Base-by-base conservation (phyloP, 2,888 invertebrate species). In the Lasioglossum lativentre region DNA sequence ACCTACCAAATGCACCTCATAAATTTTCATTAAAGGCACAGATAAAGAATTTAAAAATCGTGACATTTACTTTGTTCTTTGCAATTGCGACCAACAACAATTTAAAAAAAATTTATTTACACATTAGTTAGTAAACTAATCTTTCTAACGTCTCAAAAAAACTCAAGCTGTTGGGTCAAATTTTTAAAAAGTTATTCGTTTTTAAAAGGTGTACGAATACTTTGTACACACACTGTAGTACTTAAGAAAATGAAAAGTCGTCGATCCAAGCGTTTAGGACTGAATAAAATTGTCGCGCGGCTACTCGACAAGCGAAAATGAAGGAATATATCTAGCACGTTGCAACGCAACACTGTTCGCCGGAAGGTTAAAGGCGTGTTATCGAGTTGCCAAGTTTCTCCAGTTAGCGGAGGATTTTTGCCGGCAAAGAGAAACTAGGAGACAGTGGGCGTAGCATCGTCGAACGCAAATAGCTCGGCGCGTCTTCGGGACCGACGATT, bases 361-460 rank as follows among this genome's bases (percentile, higher is more conserved):
- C 66, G 34, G 66, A 27, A 75, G 42, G 12, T 56, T 19, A 30
- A 40, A 40, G 42, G 75, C 63, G 30, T 34, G 23, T 75, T n/a
- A 38, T 59, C 63, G 66, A 45, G 40, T 68, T 68, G 23, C 68
- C 63, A n/a, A 76, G 68, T 77, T 77, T 68, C 76, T 40, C 68
- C 76, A 23, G 38, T 68, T 68, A 68, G 23, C 47, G 76, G 47
- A 47, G 4, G 38, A 77, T 77, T 77, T 77, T 77, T 77, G 10
- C 47, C n/a, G 38, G 34, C 30, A 2, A 14, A 27, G 76, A 27
- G 76, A 77, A 68, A 68, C 76, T 77, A 30, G 68, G 34, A 47
- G 47, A 52, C 27, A 38, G 76, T 77, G 68, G 76, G 76, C 76
- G 76, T 52, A 34, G 19, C 63, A 19, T 23, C 23, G 38, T 8